Evolutionary conservation across 2,797 vertebrate genomes (phyloP).

Genomic region (Otolemur crassicaudatus): DNA sequence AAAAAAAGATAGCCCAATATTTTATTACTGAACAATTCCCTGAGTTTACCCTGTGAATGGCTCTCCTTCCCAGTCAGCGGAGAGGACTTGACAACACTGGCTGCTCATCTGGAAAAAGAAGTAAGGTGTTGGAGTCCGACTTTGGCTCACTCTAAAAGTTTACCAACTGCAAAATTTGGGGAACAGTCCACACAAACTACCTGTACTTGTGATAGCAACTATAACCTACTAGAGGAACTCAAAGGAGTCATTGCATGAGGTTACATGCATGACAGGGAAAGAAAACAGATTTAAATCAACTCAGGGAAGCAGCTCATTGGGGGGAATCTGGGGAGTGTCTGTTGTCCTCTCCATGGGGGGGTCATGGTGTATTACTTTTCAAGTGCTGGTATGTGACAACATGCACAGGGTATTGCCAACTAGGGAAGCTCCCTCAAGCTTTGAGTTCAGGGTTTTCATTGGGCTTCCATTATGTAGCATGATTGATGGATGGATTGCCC

Average conservation of each 20-base stretch:
- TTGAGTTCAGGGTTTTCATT: not conserved
- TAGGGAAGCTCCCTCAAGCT: not conserved
- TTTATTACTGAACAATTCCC: conserved; percentile 7
- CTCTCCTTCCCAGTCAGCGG: not conserved
- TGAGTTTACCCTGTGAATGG: not conserved
- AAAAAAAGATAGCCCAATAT: not conserved
- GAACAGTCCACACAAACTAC: not conserved
- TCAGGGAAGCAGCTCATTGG: not conserved
- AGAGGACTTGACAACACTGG: not conserved
- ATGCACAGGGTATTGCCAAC: not conserved
- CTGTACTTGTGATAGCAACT: not conserved
- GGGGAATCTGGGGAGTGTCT: not conserved
- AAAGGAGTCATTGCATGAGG: not conserved
- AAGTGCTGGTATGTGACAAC: not conserved
- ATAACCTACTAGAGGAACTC: not conserved
- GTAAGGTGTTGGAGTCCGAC: not conserved
- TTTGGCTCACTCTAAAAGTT: not conserved
- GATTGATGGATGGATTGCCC: not conserved
- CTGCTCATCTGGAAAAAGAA: not conserved
- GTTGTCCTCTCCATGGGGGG: not conserved
- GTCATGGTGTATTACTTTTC: not conserved
- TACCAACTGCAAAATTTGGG: not conserved
- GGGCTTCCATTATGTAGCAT: not conserved
- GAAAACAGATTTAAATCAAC: conserved; percentile 3
- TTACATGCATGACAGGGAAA: not conserved